Conservation (phyloP, 2,888 invertebrate genomes). For the Drosophila tripunctata region DNA sequence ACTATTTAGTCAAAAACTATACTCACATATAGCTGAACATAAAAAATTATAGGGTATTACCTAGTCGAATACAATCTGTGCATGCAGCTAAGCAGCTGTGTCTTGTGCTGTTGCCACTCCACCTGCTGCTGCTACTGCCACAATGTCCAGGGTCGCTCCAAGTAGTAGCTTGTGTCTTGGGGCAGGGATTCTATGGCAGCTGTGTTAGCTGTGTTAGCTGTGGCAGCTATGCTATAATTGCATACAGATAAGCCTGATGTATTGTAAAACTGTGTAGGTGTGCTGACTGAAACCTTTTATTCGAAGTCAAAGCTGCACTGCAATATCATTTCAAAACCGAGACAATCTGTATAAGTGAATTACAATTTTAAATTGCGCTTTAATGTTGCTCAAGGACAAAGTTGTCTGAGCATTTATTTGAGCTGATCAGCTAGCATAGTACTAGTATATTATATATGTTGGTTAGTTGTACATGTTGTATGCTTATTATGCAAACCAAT, state of each 20-base stretch:
- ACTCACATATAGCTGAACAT: background rate
- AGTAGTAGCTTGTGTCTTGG: background rate
- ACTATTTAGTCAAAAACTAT: background rate
- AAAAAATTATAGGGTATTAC: background rate
- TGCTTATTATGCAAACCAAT: conserved; percentile 1
- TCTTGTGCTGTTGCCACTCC: background rate
- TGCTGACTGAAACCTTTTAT: background rate
- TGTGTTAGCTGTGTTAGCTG: background rate
- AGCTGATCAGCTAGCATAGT: too few species aligned
- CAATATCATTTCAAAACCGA: background rate
- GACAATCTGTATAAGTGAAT: background rate
- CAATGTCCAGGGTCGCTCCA: background rate
- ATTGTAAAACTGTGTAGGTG: background rate
- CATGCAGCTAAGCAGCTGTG: background rate
- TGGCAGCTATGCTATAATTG: too few species aligned
- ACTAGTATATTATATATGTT: background rate
- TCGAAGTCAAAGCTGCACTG: background rate
- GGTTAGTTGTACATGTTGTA: background rate
- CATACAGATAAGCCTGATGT: conserved; percentile 8
- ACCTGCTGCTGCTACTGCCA: background rate
- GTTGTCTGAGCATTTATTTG: too few species aligned
- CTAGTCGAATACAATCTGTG: background rate
- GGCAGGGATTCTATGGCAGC: background rate
- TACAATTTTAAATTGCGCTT: too few species aligned
- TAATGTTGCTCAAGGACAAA: too few species aligned